Percentiles rank a stretch among this genome's conserved stretches.
Evolutionary conservation across 2,113 vertebrate genomes (phyloP).

Genomic region (Gymnarchus niloticus): DNA sequence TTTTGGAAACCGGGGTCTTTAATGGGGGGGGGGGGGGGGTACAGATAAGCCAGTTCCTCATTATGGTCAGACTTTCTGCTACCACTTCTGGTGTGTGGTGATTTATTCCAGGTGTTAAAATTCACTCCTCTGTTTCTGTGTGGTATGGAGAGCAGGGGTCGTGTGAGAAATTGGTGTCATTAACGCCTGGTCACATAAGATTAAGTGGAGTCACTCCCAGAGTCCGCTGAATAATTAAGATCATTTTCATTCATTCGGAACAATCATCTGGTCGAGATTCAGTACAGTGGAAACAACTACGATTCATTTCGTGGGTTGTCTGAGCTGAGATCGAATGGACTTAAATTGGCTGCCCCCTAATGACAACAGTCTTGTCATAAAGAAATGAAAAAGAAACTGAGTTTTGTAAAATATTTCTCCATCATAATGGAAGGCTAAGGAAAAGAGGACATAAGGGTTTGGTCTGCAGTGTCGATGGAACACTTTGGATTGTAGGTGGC

Average conservation of each 20-base stretch:
- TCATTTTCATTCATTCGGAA: conserved; percentile 11
- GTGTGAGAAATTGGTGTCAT: background rate
- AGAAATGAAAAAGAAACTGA: no score
- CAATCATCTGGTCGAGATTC: background rate
- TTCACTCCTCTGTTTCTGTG: background rate
- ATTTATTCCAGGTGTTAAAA: background rate
- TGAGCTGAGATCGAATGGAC: background rate
- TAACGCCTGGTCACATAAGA: background rate
- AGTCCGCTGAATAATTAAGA: conserved; percentile 10
- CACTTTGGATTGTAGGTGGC: background rate
- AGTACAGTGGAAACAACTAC: background rate
- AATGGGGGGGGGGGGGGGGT: background rate
- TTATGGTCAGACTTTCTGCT: background rate
- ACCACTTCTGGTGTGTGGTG: background rate
- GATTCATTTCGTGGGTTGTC: background rate
- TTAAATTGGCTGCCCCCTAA: background rate
- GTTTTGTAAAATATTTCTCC: background rate
- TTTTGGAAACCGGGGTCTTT: no score
- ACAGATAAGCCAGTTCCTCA: background rate
- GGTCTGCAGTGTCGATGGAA: no score
- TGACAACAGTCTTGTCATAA: background rate
- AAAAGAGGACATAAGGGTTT: no score
- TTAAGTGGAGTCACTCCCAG: background rate
- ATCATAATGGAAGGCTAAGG: background rate
- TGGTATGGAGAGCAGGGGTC: background rate